Base-by-base conservation (phyloP, 2,113 vertebrate genomes). In the Lagopus muta region DNA sequence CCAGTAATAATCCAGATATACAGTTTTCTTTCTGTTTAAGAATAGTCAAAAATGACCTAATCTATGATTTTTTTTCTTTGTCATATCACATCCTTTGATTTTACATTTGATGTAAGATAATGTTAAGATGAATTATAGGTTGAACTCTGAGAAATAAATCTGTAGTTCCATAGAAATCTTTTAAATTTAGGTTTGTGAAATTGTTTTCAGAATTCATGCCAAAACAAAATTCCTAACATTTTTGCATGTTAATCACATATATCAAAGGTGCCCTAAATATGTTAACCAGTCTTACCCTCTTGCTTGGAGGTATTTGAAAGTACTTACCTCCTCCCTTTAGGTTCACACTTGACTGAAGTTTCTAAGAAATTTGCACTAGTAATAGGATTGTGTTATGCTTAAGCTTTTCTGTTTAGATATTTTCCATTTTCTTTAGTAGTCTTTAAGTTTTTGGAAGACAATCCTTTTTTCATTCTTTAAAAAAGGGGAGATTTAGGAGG, bases 201-300 rank as follows among this genome's bases (percentile, higher is more conserved):
- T 22, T 52, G 12, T 30, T 11, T 43, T 81, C 43, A 82, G 42
- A 60, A 75, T 65, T 61, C 16, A 50, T 47, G 52, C 7, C 5
- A 13, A 48, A 84, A 88, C 7, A 83, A 88, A 94, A 94, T 92
- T 90, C 73, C 61, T 81, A 27, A n/a, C 32, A 25, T 61, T 70
- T 86, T 93, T 78, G 19, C 21, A 22, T 25, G 18, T 14, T 86
- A 83, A 62, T 74, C 36, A 45, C 9, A 81, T 89, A 81, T 86
- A 90, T 47, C 16, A 60, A 60, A 64, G 4, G 28, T 71, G 6
- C 14, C 43, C 12, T 67, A 81, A 93, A 42, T 50, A n/a, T 1
- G 11, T 11, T 52, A 48, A 2, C 38, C 27, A 62, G 54, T 8
- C 58, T 93, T 88, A 43, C n/a, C 18, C 48, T 80, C 13, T 80